Evolutionary conservation across 2,888 invertebrate species (phyloP).

Genomic region (Melinaea menophilus): DNA sequence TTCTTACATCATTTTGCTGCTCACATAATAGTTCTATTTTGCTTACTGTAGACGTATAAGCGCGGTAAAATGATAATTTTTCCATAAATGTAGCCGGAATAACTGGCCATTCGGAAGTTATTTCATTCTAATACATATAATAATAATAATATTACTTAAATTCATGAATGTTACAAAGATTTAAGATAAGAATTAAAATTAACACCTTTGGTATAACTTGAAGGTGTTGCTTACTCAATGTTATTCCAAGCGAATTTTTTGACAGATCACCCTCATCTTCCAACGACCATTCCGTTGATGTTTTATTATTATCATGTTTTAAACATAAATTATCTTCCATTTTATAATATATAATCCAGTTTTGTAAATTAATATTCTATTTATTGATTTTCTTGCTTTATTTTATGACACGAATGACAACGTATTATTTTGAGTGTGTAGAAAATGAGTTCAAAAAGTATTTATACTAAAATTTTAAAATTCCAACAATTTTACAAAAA

Average conservation of each 20-base stretch:
- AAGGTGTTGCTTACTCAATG: constrained; percentile 10
- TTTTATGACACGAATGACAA: too few species aligned
- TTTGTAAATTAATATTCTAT: too few species aligned
- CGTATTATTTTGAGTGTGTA: too few species aligned
- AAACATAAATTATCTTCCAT: constrained; percentile 21
- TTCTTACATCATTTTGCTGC: constrained; percentile 30
- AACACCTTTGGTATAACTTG: constrained; percentile 17
- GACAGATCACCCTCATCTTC: constrained; percentile 11
- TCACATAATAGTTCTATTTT: constrained; percentile 34
- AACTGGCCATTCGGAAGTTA: constrained; percentile 17
- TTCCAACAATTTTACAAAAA: too few species aligned
- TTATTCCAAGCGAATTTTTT: neutral
- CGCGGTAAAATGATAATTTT: constrained; percentile 31
- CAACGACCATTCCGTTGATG: constrained; percentile 17
- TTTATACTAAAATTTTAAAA: too few species aligned
- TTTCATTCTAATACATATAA: constrained; percentile 23
- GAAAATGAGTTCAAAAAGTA: too few species aligned
- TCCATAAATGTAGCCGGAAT: constrained; percentile 31
- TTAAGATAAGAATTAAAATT: neutral
- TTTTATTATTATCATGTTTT: constrained; percentile 7
- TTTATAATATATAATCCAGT: neutral
- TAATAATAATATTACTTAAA: too few species aligned
- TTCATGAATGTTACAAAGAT: too few species aligned
- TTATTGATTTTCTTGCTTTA: too few species aligned
- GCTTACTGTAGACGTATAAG: constrained; percentile 27